Conservation (phyloP, 1,140 invertebrate genomes). For the Anastrepha ludens region DNA sequence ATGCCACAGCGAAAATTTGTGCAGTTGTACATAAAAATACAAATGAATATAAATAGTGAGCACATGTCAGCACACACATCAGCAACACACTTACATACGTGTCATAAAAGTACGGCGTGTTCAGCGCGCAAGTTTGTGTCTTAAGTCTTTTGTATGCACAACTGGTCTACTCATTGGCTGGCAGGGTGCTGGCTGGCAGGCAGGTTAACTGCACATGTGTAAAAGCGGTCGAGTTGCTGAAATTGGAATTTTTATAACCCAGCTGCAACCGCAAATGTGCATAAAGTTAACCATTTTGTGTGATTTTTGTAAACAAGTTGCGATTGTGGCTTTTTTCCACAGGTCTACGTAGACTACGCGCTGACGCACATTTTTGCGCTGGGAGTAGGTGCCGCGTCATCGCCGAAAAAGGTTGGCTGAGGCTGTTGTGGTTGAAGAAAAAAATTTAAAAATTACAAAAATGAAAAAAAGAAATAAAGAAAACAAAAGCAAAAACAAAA, state of each 20-base stretch:
- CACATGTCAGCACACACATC: neutral
- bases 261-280: slow-evolving; percentile 20
- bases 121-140: slow-evolving; percentile 15
- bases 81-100: neutral
- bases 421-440: neutral
- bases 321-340: neutral
- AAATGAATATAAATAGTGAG: neutral
- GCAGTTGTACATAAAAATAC: neutral
- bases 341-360: neutral
- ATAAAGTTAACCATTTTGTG: neutral
- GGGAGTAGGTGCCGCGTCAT: slow-evolving; percentile 47
- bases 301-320: slow-evolving; percentile 42
- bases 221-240: neutral
- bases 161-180: neutral
- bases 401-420: neutral
- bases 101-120: too few relatives aligned
- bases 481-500: neutral
- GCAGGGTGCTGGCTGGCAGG: too few relatives aligned
- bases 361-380: slow-evolving; percentile 39
- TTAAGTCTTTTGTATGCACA: slow-evolving; percentile 43
- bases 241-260: slow-evolving; percentile 7
- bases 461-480: neutral
- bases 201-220: too few relatives aligned
- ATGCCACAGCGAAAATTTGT: neutral
- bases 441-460: neutral